phyloP scores from a whole-genome alignment of 2,113 vertebrate genomes.

The Sisor rabdophorus region DNA sequence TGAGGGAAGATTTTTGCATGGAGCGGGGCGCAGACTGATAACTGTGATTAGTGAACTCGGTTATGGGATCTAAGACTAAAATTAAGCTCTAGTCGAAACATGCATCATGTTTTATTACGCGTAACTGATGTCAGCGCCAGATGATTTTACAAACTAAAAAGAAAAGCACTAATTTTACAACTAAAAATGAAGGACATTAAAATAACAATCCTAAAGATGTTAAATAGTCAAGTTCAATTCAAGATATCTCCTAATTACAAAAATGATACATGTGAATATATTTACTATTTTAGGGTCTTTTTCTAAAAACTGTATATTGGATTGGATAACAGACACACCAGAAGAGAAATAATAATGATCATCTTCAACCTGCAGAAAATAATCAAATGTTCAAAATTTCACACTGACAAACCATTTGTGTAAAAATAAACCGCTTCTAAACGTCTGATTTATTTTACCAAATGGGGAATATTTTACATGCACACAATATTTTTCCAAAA shows the following conservation, averaged over 20 bases:
- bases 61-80: slow-evolving; percentile 71
- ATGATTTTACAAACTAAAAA: slow-evolving; percentile 21
- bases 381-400: not conserved
- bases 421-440: slow-evolving; percentile 6
- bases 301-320: too few species aligned
- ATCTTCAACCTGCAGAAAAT: not conserved
- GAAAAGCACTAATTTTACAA: slow-evolving; percentile 13
- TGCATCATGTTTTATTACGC: slow-evolving; percentile 30
- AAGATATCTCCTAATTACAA: not conserved
- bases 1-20: slow-evolving; percentile 72
- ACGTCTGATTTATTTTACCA: slow-evolving; percentile 22
- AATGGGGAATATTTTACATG: not conserved
- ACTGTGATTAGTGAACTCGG: slow-evolving; percentile 74
- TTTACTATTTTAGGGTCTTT: too few species aligned
- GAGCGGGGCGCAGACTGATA: slow-evolving; percentile 72
- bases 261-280: too few species aligned
- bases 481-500: slow-evolving; percentile 36
- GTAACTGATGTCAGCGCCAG: slow-evolving; percentile 11
- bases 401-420: slow-evolving; percentile 8
- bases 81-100: slow-evolving; percentile 43
- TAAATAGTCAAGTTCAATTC: not conserved
- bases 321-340: not conserved
- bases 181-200: not conserved
- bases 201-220: not conserved
- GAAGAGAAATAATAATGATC: too few species aligned